phyloP scores from a whole-genome alignment of 2,113 vertebrate species.

The Odontophorus gujanensis region DNA sequence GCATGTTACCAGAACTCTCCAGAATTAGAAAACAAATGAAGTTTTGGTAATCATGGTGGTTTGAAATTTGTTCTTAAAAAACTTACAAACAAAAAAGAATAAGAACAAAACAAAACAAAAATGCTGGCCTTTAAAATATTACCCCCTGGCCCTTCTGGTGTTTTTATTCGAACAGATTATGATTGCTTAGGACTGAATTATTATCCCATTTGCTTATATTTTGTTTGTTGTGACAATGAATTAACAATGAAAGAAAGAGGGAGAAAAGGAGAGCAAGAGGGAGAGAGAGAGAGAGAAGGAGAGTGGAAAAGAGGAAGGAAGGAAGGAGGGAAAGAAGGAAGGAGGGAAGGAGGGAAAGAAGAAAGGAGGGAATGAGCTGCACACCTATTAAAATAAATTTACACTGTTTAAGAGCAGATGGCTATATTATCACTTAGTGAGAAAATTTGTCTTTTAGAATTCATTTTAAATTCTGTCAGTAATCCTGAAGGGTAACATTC shows the following conservation, averaged over 20 bases:
- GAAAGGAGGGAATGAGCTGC: not conserved
- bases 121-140: not conserved
- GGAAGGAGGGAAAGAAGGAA: not conserved
- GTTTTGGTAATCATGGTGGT: not conserved
- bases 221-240: not conserved
- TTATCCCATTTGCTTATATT: not conserved
- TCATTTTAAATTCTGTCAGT: constrained; percentile 81
- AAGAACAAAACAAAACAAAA: not conserved
- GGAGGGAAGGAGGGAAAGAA: too few species aligned
- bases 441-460: constrained; percentile 73
- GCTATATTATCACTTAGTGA: constrained; percentile 44
- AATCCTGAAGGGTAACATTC: constrained; percentile 80
- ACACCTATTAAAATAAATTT: constrained; percentile 14
- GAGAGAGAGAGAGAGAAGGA: not conserved
- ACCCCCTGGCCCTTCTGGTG: not conserved
- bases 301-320: too few species aligned
- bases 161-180: constrained; percentile 16
- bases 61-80: not conserved
- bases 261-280: not conserved
- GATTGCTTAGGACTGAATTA: not conserved
- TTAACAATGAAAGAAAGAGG: not conserved
- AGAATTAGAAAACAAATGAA: not conserved
- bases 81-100: not conserved
- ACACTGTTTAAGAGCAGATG: constrained; percentile 69
- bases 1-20: not conserved